Percentiles rank a stretch among this genome's conserved stretches.
phyloP scores from a whole-genome alignment of 1,140 invertebrate species.

The Drosophila malerkotliana region DNA sequence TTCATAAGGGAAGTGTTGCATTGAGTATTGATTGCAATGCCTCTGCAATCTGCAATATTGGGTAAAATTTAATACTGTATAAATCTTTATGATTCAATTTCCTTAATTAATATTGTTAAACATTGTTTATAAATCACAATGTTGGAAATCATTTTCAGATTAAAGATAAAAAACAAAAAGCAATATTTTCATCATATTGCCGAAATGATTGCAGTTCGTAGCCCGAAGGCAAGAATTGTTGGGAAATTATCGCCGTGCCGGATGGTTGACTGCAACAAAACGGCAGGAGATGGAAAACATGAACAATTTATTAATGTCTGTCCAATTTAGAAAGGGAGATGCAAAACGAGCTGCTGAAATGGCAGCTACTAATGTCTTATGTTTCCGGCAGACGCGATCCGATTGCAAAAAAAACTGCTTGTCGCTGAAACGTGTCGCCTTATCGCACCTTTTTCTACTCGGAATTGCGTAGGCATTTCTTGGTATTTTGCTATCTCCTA shows the following conservation, averaged over 20 bases:
- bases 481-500: constrained; percentile 48
- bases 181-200: constrained; percentile 1
- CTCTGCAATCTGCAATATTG: too few relatives aligned
- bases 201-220: constrained; percentile 9
- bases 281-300: constrained; percentile 5
- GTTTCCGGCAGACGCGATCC: constrained; percentile 26
- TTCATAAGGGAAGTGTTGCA: too few relatives aligned
- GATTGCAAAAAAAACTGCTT: constrained; percentile 21
- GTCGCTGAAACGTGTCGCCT: constrained; percentile 35
- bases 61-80: too few relatives aligned
- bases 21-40: too few relatives aligned
- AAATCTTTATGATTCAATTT: too few relatives aligned
- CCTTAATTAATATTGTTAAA: too few relatives aligned
- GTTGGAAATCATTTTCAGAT: background rate
- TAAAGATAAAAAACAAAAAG: constrained; percentile 7
- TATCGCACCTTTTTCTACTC: constrained; percentile 37
- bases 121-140: too few relatives aligned
- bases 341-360: constrained; percentile 26
- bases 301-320: constrained; percentile 25
- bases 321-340: constrained; percentile 18
- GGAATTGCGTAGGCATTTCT: constrained; percentile 47
- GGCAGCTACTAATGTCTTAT: constrained; percentile 8
- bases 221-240: constrained; percentile 37
- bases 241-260: constrained; percentile 66
- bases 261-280: constrained; percentile 39